A percentile compares a stretch with the other conserved stretches of the same genome.
These are phyloP conservation scores for Hypsopygia costalis DNA, from an alignment of 2,888 invertebrate genomes.

Conservation along the genomic window DNA sequence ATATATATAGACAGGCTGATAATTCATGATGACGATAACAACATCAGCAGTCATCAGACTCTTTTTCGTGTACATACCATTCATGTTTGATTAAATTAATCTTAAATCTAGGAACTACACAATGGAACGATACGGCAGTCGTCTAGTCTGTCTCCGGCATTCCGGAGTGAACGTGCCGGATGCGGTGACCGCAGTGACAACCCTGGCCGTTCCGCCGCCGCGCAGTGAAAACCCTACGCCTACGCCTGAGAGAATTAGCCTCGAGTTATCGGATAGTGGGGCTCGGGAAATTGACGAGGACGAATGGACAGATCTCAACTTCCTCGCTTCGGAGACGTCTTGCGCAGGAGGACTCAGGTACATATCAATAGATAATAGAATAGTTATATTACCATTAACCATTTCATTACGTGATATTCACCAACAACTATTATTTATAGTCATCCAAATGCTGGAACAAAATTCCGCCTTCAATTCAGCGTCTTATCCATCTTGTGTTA, in stretches of 20 bases:
- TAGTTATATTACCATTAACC: too few species aligned
- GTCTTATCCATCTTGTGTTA: too few species aligned
- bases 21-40: too few species aligned
- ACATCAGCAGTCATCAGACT: too few species aligned
- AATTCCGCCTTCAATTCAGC: too few species aligned
- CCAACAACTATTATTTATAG: too few species aligned
- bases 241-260: constrained; percentile 62
- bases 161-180: constrained; percentile 45
- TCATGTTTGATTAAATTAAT: too few species aligned
- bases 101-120: constrained; percentile 66
- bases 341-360: constrained; percentile 62
- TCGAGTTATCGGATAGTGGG: constrained; percentile 59
- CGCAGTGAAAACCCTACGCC: constrained; percentile 23
- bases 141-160: constrained; percentile 62
- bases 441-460: too few species aligned
- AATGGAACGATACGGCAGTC: constrained; percentile 60
- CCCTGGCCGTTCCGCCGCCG: constrained; percentile 13
- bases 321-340: constrained; percentile 87
- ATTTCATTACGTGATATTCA: too few species aligned
- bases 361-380: too few species aligned
- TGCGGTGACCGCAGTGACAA: constrained; percentile 23
- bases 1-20: too few species aligned
- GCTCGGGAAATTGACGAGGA: constrained; percentile 92
- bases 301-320: constrained; percentile 97
- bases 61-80: too few species aligned